Evolutionary conservation across 2,888 invertebrate species (phyloP).

Genomic region (Micoletzkya japonica): DNA sequence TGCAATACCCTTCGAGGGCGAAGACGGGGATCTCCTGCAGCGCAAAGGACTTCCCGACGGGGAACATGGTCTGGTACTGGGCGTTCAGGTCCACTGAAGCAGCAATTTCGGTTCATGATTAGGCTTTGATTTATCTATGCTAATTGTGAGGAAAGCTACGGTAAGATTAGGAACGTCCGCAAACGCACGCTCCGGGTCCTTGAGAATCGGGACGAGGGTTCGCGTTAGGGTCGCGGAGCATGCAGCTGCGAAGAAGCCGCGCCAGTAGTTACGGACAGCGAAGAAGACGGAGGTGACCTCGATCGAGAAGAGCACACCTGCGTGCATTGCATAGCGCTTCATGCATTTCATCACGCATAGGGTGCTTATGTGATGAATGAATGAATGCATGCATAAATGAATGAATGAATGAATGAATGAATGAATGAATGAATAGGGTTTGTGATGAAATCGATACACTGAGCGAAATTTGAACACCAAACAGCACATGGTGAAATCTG

Average conservation of each 20-base stretch:
- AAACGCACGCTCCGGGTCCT: constrained; percentile 27
- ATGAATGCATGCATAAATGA: constrained; percentile 14
- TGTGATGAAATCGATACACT: not conserved
- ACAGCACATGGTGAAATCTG: no score
- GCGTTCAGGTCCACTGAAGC: constrained; percentile 26
- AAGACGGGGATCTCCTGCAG: constrained; percentile 24
- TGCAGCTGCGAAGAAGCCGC: constrained; percentile 27
- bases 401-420: constrained; percentile 20
- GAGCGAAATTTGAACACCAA: not conserved
- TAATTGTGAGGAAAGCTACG: not conserved
- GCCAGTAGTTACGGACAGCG: constrained; percentile 29
- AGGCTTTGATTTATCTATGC: not conserved
- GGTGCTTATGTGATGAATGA: no score
- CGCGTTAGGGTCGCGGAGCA: constrained; percentile 17
- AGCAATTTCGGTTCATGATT: not conserved
- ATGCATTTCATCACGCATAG: no score
- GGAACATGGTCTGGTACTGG: constrained; percentile 19
- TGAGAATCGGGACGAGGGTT: constrained; percentile 5
- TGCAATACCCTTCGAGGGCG: constrained; percentile 25
- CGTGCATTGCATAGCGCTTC: not conserved
- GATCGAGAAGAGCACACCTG: constrained; percentile 29
- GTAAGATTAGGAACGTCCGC: not conserved
- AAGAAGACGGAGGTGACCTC: constrained; percentile 28
- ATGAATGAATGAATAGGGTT: constrained; percentile 13
- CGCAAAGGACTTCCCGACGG: constrained; percentile 15